Percentiles rank a stretch among this genome's conserved stretches.
Evolutionary conservation across 2,888 invertebrate species (phyloP).

Genomic region (Hemithea aestivaria): DNA sequence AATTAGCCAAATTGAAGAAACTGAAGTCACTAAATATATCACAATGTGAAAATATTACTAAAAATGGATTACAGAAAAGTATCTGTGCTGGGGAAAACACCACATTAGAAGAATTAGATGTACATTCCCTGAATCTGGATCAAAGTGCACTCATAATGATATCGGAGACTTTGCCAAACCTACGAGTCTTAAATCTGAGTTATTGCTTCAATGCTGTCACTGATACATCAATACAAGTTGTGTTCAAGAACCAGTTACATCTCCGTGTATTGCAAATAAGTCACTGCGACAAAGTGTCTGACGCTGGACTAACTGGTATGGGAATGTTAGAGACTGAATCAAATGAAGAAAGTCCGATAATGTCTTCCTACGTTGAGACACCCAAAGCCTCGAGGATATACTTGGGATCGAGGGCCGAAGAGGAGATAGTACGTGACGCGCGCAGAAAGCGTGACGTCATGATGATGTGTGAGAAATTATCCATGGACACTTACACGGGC

Average conservation of each 20-base stretch:
- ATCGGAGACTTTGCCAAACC: slow-evolving; percentile 76
- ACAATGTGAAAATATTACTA: slow-evolving; percentile 82
- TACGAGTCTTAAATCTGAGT: slow-evolving; percentile 81
- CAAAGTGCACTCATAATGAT: slow-evolving; percentile 81
- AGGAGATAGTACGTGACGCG: slow-evolving; percentile 83
- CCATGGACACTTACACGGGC: slow-evolving; percentile 60
- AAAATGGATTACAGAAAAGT: slow-evolving; percentile 80
- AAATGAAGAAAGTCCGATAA: slow-evolving; percentile 50
- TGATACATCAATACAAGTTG: slow-evolving; percentile 82
- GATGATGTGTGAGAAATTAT: slow-evolving; percentile 79
- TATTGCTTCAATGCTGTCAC: slow-evolving; percentile 86
- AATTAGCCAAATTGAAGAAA: slow-evolving; percentile 74
- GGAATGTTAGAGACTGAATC: slow-evolving; percentile 60
- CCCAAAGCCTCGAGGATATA: slow-evolving; percentile 66
- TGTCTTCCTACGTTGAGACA: slow-evolving; percentile 49
- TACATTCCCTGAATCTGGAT: slow-evolving; percentile 80
- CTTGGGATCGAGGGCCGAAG: slow-evolving; percentile 83
- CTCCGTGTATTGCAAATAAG: slow-evolving; percentile 81
- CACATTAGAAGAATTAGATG: slow-evolving; percentile 73
- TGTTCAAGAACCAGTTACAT: slow-evolving; percentile 81
- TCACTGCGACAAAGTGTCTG: slow-evolving; percentile 83
- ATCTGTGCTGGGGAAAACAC: slow-evolving; percentile 73
- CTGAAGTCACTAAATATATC: slow-evolving; percentile 82
- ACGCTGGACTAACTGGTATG: slow-evolving; percentile 85
- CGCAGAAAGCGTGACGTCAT: slow-evolving; percentile 81